Conservation (phyloP, 2,113 vertebrate genomes). For the Sceloporus tristichus region DNA sequence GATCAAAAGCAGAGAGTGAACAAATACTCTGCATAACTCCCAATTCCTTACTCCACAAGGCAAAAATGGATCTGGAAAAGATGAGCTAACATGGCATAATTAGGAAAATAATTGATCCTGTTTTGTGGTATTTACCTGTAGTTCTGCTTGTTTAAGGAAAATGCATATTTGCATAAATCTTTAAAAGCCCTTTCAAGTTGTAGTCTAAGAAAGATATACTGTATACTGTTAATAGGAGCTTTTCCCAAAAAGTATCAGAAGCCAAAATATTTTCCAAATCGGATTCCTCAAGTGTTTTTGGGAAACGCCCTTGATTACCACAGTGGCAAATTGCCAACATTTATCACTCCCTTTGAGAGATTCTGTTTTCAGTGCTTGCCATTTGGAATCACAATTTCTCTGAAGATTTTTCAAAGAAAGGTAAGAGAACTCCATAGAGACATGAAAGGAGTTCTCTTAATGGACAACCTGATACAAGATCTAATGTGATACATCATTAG, state of each 20-base stretch:
- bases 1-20: not conserved
- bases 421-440: not conserved
- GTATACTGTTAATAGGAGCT: not conserved
- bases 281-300: not conserved
- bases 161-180: not conserved
- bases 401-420: slow-evolving; percentile 1
- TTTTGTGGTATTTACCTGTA: not conserved
- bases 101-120: not conserved
- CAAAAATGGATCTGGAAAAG: not conserved
- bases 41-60: not conserved
- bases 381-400: not conserved
- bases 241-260: not conserved
- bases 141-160: not conserved
- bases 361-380: slow-evolving; percentile 3
- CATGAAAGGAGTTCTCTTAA: not conserved
- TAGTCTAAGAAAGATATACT: too few relatives aligned
- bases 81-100: not conserved
- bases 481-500: not conserved
- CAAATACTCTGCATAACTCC: not conserved
- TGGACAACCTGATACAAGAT: not conserved
- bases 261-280: not conserved
- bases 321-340: not conserved
- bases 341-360: not conserved
- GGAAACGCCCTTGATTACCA: not conserved
- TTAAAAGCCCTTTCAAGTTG: not conserved